Percentiles rank a stretch among this genome's conserved stretches.
These are phyloP conservation scores for Sinotaia quadrata DNA, from an alignment of 2,888 invertebrate genomes.

Conservation along the genomic window DNA sequence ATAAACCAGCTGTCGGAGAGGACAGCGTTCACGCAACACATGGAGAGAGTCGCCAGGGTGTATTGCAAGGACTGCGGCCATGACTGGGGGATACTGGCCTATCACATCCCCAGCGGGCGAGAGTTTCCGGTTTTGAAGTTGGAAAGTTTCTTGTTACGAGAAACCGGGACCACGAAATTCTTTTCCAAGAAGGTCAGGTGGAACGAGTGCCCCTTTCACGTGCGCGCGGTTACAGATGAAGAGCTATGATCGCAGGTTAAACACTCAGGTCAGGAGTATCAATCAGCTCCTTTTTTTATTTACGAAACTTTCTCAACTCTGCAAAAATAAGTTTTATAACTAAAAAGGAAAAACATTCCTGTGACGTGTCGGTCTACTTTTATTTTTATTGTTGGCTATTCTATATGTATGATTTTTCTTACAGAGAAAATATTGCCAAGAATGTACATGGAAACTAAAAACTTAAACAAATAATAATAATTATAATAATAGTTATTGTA, in stretches of 20 bases:
- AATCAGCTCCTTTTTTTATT: too few species aligned
- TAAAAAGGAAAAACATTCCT: too few species aligned
- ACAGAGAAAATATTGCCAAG: too few species aligned
- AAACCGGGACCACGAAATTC: background rate
- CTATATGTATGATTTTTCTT: too few species aligned
- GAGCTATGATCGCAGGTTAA: background rate
- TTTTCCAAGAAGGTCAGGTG: background rate
- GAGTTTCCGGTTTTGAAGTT: slow-evolving; percentile 8
- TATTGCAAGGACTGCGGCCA: slow-evolving; percentile 4
- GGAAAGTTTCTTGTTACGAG: background rate
- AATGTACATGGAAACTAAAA: too few species aligned
- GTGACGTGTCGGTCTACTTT: too few species aligned
- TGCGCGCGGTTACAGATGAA: background rate
- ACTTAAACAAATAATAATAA: too few species aligned
- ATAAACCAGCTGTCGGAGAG: background rate
- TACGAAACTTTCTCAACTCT: too few species aligned
- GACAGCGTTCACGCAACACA: background rate
- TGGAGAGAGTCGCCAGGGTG: background rate
- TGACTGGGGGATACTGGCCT: slow-evolving; percentile 11
- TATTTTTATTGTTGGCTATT: too few species aligned
- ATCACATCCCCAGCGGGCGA: background rate
- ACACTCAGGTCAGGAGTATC: too few species aligned
- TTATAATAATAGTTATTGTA: too few species aligned
- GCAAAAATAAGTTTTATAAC: too few species aligned
- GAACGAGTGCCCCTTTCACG: slow-evolving; percentile 1